Conservation (phyloP, 2,113 vertebrate genomes). For the Oreochromis tanganicae region DNA sequence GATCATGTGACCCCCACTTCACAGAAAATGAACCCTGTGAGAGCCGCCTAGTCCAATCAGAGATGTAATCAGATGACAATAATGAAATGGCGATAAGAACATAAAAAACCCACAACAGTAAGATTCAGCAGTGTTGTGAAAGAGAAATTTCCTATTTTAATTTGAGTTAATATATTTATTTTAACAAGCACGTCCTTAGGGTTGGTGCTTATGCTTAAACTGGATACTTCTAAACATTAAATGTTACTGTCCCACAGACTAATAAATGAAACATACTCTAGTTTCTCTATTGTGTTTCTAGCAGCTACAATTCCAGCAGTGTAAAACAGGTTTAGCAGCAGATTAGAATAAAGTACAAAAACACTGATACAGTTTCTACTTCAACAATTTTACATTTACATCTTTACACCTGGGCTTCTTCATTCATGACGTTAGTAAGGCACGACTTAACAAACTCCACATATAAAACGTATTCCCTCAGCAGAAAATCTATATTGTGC, state of each 20-base stretch:
- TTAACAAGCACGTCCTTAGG: neutral
- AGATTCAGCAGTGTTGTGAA: neutral
- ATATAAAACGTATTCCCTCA: neutral
- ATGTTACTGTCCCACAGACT: neutral
- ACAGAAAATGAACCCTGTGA: neutral
- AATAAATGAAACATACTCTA: neutral
- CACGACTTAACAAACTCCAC: neutral
- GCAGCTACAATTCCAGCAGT: neutral
- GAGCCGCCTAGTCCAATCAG: neutral
- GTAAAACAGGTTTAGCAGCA: neutral
- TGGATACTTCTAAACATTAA: neutral
- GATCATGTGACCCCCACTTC: neutral
- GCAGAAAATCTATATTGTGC: neutral
- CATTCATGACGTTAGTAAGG: neutral
- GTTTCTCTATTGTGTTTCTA: neutral
- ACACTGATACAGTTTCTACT: neutral
- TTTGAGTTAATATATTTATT: neutral
- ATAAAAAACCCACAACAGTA: neutral
- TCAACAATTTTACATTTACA: neutral
- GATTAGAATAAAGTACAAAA: neutral
- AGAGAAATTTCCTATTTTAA: neutral
- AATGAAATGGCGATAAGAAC: neutral
- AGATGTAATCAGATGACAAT: neutral
- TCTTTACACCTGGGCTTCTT: neutral
- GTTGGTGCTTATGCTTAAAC: neutral